A percentile compares a stretch with the other conserved stretches of the same genome.
These are phyloP conservation scores for Cranoglanis bouderius DNA, from an alignment of 2,113 vertebrate species.

Conservation along the genomic window DNA sequence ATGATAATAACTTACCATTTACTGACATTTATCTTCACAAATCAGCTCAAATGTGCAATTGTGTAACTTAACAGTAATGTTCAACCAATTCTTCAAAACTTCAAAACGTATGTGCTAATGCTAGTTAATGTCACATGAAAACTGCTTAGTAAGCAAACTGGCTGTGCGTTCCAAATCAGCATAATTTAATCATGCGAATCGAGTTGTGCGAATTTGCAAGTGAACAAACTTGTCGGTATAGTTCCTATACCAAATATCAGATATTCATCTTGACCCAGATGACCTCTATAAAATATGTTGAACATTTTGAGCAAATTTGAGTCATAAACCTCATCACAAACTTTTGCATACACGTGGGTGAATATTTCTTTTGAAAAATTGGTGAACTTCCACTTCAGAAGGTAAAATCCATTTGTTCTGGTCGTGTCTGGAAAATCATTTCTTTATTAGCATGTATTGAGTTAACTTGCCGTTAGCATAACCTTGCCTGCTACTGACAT, in stretches of 20 bases:
- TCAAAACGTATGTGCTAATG: neutral
- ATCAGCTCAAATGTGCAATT: neutral
- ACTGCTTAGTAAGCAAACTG: neutral
- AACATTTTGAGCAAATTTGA: neutral
- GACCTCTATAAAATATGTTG: neutral
- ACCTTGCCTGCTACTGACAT: slow-evolving; percentile 41
- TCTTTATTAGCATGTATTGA: neutral
- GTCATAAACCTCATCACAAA: neutral
- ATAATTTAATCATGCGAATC: no score
- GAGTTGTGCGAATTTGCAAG: neutral
- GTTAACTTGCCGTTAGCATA: neutral
- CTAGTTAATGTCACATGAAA: neutral
- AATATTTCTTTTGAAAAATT: neutral
- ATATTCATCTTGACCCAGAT: neutral
- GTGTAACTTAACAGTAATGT: neutral
- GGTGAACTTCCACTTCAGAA: neutral
- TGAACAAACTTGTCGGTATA: neutral
- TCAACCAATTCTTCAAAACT: slow-evolving; percentile 10
- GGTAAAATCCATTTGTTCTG: neutral
- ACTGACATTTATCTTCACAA: neutral
- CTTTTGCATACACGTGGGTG: neutral
- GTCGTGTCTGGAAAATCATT: no score
- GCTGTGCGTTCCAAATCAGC: neutral
- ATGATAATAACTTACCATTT: neutral
- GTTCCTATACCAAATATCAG: neutral